A percentile compares a stretch with the other conserved stretches of the same genome.
phyloP scores from a whole-genome alignment of 2,888 invertebrate genomes.

The Apoderus coryli region DNA sequence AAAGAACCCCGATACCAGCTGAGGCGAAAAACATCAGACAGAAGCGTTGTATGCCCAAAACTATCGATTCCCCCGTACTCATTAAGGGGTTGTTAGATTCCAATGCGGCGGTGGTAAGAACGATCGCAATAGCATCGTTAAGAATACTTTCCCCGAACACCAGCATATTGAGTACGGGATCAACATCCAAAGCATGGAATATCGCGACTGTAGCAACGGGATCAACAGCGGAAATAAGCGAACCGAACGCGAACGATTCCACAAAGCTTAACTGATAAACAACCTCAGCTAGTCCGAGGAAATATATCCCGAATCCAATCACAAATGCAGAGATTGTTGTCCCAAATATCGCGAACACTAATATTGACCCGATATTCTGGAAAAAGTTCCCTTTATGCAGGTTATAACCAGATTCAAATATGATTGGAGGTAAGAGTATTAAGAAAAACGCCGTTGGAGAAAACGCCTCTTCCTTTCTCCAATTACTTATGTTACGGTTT shows the following conservation, averaged over 20 bases:
- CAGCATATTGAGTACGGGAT: constrained; percentile 97
- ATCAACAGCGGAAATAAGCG: constrained; percentile 95
- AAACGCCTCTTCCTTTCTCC: constrained; percentile 96
- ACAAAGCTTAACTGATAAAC: constrained; percentile 87
- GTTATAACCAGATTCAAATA: constrained; percentile 98
- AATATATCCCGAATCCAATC: constrained; percentile 90
- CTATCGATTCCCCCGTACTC: constrained; percentile 69
- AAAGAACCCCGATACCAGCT: constrained; percentile 88
- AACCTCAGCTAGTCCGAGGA: constrained; percentile 80
- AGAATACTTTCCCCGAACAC: constrained; percentile 93
- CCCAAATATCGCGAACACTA: constrained; percentile 94
- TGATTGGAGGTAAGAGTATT: constrained; percentile 92
- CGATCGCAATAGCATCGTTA: constrained; percentile 98
- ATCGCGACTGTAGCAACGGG: constrained; percentile 98
- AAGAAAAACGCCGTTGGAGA: constrained; percentile 97
- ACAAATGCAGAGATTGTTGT: constrained; percentile 94
- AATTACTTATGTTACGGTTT: constrained; percentile 78
- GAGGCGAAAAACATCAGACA: constrained; percentile 98
- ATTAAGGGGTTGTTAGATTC: constrained; percentile 52
- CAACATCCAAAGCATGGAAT: constrained; percentile 93
- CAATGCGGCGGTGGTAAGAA: constrained; percentile 79
- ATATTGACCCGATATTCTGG: constrained; percentile 97
- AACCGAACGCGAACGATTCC: constrained; percentile 97
- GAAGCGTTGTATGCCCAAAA: constrained; percentile 79
- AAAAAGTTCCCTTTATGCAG: constrained; percentile 93